Percentiles rank a stretch among this genome's conserved stretches.
Evolutionary conservation across 1,140 invertebrate genomes (phyloP).

Genomic region (Drosophila persimilis): DNA sequence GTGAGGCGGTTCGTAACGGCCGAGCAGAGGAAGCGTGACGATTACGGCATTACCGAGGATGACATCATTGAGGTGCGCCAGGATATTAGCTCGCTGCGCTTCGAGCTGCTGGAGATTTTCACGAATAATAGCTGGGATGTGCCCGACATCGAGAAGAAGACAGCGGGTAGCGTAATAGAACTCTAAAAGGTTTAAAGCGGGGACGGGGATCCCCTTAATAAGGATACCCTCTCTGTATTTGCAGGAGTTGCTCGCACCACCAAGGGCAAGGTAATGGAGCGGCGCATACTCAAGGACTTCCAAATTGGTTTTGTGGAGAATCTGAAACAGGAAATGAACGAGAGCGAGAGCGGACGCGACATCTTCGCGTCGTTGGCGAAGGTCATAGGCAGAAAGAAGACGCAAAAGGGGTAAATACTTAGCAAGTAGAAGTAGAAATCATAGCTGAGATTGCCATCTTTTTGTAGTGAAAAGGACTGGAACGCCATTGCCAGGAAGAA

Average conservation of each 20-base stretch:
- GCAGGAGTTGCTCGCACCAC: slow-evolving; percentile 88
- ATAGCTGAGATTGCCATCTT: neutral
- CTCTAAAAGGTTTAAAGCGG: neutral
- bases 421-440: too few relatives aligned
- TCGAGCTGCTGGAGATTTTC: slow-evolving; percentile 95
- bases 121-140: slow-evolving; percentile 92
- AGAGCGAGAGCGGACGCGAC: slow-evolving; percentile 87
- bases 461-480: slow-evolving; percentile 89
- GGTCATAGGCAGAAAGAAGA: slow-evolving; percentile 88
- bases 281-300: slow-evolving; percentile 94
- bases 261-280: slow-evolving; percentile 92
- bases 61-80: slow-evolving; percentile 98
- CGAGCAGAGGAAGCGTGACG: slow-evolving; percentile 92
- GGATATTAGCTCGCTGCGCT: slow-evolving; percentile 93
- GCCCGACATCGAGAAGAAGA: slow-evolving; percentile 86
- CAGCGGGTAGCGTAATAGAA: slow-evolving; percentile 78
- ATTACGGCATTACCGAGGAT: slow-evolving; percentile 95
- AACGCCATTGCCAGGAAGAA: slow-evolving; percentile 90
- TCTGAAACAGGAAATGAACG: slow-evolving; percentile 89
- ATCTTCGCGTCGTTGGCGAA: slow-evolving; percentile 91
- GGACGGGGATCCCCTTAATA: neutral
- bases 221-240: neutral
- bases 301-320: slow-evolving; percentile 94
- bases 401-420: slow-evolving; percentile 83
- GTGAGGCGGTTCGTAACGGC: slow-evolving; percentile 92